Evolutionary conservation across 2,888 invertebrate genomes (phyloP).

Genomic region (Scrobipalpa costella): DNA sequence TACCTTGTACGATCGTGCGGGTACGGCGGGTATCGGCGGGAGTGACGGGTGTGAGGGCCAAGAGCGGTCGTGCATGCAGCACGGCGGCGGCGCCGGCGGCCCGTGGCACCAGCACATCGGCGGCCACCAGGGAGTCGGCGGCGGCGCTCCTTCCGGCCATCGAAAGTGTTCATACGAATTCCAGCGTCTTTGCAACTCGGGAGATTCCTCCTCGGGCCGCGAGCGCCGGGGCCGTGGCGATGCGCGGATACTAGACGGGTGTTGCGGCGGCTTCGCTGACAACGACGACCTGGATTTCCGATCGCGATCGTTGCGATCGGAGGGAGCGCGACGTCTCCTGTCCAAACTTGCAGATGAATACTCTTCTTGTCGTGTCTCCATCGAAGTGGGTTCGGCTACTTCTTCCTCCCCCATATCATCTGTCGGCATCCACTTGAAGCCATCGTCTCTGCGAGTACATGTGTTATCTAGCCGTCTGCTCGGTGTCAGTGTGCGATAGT

Average conservation of each 20-base stretch:
- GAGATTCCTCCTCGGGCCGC: constrained; percentile 65
- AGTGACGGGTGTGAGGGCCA: constrained; percentile 77
- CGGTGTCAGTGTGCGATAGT: constrained; percentile 79
- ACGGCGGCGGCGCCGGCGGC: constrained; percentile 69
- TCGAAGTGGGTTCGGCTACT: constrained; percentile 49
- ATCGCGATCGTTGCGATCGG: constrained; percentile 82
- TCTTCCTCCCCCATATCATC: constrained; percentile 64
- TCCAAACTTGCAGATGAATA: constrained; percentile 78
- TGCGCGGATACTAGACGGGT: constrained; percentile 66
- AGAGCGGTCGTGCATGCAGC: constrained; percentile 61
- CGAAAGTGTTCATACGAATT: constrained; percentile 83
- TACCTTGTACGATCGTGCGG: constrained; percentile 69
- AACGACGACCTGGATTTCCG: constrained; percentile 83
- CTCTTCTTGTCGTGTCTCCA: constrained; percentile 60
- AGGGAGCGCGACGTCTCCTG: constrained; percentile 74
- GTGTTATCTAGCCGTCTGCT: constrained; percentile 77
- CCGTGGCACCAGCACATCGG: constrained; percentile 76
- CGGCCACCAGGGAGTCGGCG: constrained; percentile 72
- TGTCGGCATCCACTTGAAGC: constrained; percentile 84
- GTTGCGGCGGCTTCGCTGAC: constrained; percentile 76
- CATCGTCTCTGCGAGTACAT: constrained; percentile 83
- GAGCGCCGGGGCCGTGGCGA: constrained; percentile 68
- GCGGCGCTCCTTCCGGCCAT: constrained; percentile 77
- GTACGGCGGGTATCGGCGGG: constrained; percentile 57
- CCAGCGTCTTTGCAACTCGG: constrained; percentile 73